Evolutionary conservation across 2,113 vertebrate genomes (phyloP), one percentile per base, ranked within the genome.

Genomic region (Triplophysa siluroides): DNA sequence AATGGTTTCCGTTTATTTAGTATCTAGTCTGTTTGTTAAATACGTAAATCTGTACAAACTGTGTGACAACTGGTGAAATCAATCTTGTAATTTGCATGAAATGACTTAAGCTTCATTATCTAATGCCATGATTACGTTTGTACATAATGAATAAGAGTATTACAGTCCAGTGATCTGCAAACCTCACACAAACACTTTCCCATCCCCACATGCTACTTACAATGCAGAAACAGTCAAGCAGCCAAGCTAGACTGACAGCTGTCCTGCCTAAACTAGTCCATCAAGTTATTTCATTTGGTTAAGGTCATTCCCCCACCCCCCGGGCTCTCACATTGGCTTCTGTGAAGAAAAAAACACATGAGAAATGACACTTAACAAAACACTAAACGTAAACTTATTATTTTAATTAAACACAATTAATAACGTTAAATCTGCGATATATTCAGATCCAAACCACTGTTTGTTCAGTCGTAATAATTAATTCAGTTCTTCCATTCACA

Each of bases 171-270:
- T 26, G 26, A 62, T 13, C 13, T 23, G 7, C 3, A 38, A 38
- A 38, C 33, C 33, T 38, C n/a, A 23, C 8, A 67, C 8, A 67
- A 4, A 33, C 65, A 64, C n/a, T 23, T 56, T 9, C 54, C n/a
- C 52, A 60, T 72, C 70, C 54, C 70, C 70, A 33, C 4, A 14
- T 43, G 3, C 3, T 29, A 23, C 77, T 65, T 54, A 45, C 69
- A 12, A 19, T 76, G 41, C 71, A 81, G 50, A 65, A 52, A 72
- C 18, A 65, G 50, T 38, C 21, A 43, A 9, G 26, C 33, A 81
- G 19, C 24, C 50, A 56, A 14, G 21, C 29, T 29, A 61, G 66
- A 77, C 60, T 68, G 66, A 73, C 75, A 85, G 63, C 68, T 81
- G 58, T 75, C 63, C 64, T 68, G 54, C 38, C 56, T 64, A 33